Base-by-base conservation (phyloP, 1,140 invertebrate species). In the Saccostrea cuccullata region DNA sequence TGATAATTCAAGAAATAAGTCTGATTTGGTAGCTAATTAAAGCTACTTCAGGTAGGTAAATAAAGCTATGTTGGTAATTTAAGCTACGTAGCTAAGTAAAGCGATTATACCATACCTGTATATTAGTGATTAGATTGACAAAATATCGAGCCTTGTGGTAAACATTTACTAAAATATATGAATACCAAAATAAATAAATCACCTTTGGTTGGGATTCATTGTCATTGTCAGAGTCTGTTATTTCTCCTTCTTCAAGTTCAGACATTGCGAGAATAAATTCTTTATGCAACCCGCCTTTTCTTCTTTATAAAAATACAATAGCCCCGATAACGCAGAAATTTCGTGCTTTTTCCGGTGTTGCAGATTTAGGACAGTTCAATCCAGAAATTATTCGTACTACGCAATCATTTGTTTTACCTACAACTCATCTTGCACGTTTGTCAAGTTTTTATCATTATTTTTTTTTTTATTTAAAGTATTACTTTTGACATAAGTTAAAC, bases 171-270 rank as follows among this genome's bases (percentile, higher is more conserved):
- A 9, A 47, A 9, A 47, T 47, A 6, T 47, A 47, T 47, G 47
- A 47, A 8, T 47, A 47, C 1, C 73, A 5, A 30, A 82, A 36
- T 82, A 3, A 17, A 64, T 15, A 64, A 64, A 64, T 13, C 30
- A 77, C 70, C 70, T 77, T 77, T 77, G 70, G 15, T 30, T 36
- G 26, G 26, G 2, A 30, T 40, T 77, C 70, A 47, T 47, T 47
- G 11, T 77, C 70, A 11, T 77, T 77, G 26, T 77, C 70, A 30
- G 70, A 77, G 26, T 77, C 70, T 77, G 70, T 77, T 77, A 77
- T 77, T 77, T 77, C 70, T 15, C 70, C 70, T 77, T 77, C 70
- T 26, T 77, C 70, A 26, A 77, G 70, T 26, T 77, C 70, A 30
- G 70, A 77, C 70, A 77, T 77, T 77, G 70, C 30, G 30, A 26